Evolutionary conservation across 2,888 invertebrate species (phyloP).

Genomic region (Drosophila nigritarsus): DNA sequence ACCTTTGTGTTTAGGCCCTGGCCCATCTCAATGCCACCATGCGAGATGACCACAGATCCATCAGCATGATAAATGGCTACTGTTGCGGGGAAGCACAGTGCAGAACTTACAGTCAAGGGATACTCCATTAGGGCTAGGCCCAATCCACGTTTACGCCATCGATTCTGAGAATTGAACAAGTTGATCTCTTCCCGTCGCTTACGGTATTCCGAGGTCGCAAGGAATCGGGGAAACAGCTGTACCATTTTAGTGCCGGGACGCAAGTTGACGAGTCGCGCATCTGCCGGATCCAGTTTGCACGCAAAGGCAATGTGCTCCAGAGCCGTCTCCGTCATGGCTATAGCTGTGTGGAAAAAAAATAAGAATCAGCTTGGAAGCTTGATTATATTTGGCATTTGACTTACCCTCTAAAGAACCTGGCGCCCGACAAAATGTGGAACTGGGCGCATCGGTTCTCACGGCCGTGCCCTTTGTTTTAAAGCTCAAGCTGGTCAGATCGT

Average conservation of each 20-base stretch:
- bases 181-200: constrained; percentile 86
- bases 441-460: constrained; percentile 88
- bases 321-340: constrained; percentile 87
- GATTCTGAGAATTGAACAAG: constrained; percentile 89
- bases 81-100: constrained; percentile 86
- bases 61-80: constrained; percentile 90
- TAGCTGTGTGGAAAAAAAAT: constrained; percentile 36
- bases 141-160: constrained; percentile 92
- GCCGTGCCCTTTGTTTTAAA: constrained; percentile 89
- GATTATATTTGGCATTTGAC: neutral
- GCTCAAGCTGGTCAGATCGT: constrained; percentile 87
- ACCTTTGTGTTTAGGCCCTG: constrained; percentile 90
- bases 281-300: constrained; percentile 87
- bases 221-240: constrained; percentile 86
- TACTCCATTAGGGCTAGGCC: constrained; percentile 88
- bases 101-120: constrained; percentile 5
- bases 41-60: constrained; percentile 89
- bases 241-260: constrained; percentile 81
- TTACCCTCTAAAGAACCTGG: constrained; percentile 87
- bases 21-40: constrained; percentile 91
- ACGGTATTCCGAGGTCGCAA: constrained; percentile 86
- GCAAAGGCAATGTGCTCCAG: constrained; percentile 89
- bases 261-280: constrained; percentile 87
- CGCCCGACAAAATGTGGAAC: constrained; percentile 90
- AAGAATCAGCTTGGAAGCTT: neutral